Percentiles rank a stretch among this genome's conserved stretches.
Evolutionary conservation across 2,113 vertebrate genomes (phyloP).

Genomic region (Caranx ignobilis): DNA sequence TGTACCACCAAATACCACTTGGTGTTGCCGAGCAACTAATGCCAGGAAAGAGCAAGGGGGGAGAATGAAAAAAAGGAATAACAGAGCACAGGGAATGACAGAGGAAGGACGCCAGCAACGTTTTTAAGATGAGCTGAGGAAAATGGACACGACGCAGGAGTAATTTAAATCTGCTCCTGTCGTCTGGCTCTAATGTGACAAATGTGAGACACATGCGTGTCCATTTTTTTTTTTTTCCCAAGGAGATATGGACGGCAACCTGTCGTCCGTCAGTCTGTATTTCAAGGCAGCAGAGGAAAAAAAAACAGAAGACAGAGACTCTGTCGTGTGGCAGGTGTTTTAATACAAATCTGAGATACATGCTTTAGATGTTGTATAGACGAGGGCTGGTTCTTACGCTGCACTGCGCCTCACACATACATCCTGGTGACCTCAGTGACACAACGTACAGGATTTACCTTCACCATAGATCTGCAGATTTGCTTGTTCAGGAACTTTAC

Average conservation of each 20-base stretch:
- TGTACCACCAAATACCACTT: slow-evolving; percentile 47
- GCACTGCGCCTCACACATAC: no score
- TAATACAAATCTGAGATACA: no score
- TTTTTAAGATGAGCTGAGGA: slow-evolving; percentile 29
- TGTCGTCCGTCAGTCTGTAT: slow-evolving; percentile 3
- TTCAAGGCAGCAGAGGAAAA: background rate
- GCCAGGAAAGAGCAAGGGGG: slow-evolving; percentile 54
- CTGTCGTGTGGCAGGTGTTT: no score
- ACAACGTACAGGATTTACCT: no score
- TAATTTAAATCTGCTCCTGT: background rate
- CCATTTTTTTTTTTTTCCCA: background rate
- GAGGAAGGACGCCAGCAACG: slow-evolving; percentile 34
- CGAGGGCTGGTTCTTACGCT: no score
- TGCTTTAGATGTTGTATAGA: no score
- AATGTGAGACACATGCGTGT: slow-evolving; percentile 5
- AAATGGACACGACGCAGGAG: slow-evolving; percentile 3
- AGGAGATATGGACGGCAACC: background rate
- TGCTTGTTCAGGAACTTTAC: no score
- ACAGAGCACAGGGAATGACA: slow-evolving; percentile 30
- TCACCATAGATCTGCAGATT: no score
- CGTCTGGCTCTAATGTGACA: slow-evolving; percentile 9
- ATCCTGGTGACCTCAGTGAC: no score
- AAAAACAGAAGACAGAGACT: background rate
- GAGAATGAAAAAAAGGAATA: slow-evolving; percentile 49
- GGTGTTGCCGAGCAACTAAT: slow-evolving; percentile 78